A percentile compares a stretch with the other conserved stretches of the same genome.
phyloP scores from a whole-genome alignment of 2,113 vertebrate genomes.

The Mormyrus iriodes region DNA sequence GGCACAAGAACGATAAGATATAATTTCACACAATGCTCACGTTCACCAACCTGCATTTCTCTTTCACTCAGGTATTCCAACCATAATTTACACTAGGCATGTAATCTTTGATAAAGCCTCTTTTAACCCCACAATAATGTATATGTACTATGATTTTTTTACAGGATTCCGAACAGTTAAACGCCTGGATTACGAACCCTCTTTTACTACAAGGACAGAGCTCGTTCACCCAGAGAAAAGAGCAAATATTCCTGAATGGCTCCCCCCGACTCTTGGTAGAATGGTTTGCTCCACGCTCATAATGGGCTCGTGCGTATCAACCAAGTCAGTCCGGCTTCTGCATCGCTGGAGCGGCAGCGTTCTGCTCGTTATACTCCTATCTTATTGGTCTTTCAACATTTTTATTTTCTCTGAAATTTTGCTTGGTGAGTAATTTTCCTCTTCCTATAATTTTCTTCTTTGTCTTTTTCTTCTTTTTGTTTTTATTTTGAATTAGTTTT shows the following conservation, averaged over 20 bases:
- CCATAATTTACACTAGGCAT: background rate
- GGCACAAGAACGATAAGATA: background rate
- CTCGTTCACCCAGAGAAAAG: background rate
- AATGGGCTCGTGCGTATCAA: background rate
- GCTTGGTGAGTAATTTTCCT: constrained; percentile 39
- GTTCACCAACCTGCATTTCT: background rate
- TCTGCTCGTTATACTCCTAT: background rate
- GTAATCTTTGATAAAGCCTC: background rate
- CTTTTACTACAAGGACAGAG: background rate
- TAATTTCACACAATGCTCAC: background rate
- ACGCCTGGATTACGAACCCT: background rate
- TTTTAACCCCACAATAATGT: background rate
- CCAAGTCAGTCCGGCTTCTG: constrained; percentile 21
- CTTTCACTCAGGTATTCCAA: background rate
- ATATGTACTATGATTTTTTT: background rate
- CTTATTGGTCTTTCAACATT: constrained; percentile 32
- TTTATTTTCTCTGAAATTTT: constrained; percentile 38
- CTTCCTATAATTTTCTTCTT: constrained; percentile 25
- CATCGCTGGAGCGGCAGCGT: background rate
- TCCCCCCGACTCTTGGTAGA: constrained; percentile 6
- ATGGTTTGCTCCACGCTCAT: constrained; percentile 33
- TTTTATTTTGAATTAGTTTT: constrained; percentile 22
- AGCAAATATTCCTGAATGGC: background rate
- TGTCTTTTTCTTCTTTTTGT: constrained; percentile 24
- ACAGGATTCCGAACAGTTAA: background rate